Evolutionary conservation across 2,888 invertebrate genomes (phyloP), one percentile per base, ranked within the genome.

Genomic region (Trimorus sp.): DNA sequence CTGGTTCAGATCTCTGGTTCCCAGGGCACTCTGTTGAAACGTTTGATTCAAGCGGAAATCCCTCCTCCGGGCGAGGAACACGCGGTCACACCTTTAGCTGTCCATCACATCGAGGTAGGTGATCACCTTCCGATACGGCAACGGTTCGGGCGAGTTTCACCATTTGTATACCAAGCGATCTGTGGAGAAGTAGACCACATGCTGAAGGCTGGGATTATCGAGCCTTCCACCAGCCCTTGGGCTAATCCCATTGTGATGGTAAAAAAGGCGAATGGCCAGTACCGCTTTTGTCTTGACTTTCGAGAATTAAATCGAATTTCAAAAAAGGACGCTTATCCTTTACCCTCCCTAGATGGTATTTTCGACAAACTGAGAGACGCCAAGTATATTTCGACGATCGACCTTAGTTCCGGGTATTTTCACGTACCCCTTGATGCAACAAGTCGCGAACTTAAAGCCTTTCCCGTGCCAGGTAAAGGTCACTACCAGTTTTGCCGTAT

Each of bases 201-300:
- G 56, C 26, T 56, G 11, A 9, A 8, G 1, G 56, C 16, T 1
- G 56, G 36, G 1, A 36, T 56, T 6, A 56, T 56, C 37, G 56
- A 56, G 7, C 56, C 56, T n/a, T 56, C 56, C 8, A 9, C 7
- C 26, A 56, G 56, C 26, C 56, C 56, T 36, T 56, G 56, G 56
- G 16, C 56, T 9, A 56, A 16, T 8, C 56, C 56, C 1, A 56
- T 56, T 2, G 56, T 56, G 2, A 51, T 51, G 51, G 14, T 51
- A 2, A n/a, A 15, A n/a, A 51, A 51, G 14, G 1, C 51, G 1
- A 56, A 56, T n/a, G 56, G 56, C 7, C 9, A 16, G 2, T 36
- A 56, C 9, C 16, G 56, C 1, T 56, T 26, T 7, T 56, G 56
- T 9, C 56, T 56, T 26, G 60, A 60, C 60, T 60, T 60, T n/a